A percentile compares a stretch with the other conserved stretches of the same genome.
These are phyloP conservation scores for Acropternis orthonyx DNA, from an alignment of 2,797 vertebrate genomes.

Conservation along the genomic window DNA sequence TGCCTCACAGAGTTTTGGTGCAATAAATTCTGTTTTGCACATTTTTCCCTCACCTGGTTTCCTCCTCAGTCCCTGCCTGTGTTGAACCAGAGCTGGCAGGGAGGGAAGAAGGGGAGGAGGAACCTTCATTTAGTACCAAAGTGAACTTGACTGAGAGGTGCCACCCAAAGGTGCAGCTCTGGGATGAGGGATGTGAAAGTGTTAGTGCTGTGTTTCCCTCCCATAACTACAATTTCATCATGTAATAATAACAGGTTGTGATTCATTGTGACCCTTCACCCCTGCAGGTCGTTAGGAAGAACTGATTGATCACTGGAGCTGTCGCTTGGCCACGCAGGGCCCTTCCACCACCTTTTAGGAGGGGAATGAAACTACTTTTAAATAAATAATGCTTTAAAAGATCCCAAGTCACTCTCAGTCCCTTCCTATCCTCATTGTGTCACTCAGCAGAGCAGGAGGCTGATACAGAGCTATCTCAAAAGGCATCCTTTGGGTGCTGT, in stretches of 20 bases:
- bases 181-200: neutral
- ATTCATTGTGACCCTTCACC: conserved; percentile 1
- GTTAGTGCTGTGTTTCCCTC: neutral
- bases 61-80: neutral
- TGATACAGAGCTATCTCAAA: neutral
- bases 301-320: conserved; percentile 4
- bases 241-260: conserved; percentile 15
- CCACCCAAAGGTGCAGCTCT: neutral
- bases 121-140: neutral
- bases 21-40: neutral
- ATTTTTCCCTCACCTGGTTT: neutral
- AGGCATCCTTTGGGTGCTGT: neutral
- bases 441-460: neutral
- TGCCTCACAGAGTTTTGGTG: neutral
- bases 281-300: neutral
- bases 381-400: neutral
- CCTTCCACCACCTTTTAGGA: neutral
- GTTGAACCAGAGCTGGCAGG: neutral
- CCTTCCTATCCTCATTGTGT: neutral
- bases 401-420: neutral
- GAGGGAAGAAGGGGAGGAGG: neutral
- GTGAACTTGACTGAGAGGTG: neutral
- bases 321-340: neutral
- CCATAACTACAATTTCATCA: conserved; percentile 6
- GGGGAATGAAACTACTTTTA: neutral